These are phyloP conservation scores for Eucriotettix oculatus DNA, from an alignment of 2,888 invertebrate genomes.

Conservation along the genomic window DNA sequence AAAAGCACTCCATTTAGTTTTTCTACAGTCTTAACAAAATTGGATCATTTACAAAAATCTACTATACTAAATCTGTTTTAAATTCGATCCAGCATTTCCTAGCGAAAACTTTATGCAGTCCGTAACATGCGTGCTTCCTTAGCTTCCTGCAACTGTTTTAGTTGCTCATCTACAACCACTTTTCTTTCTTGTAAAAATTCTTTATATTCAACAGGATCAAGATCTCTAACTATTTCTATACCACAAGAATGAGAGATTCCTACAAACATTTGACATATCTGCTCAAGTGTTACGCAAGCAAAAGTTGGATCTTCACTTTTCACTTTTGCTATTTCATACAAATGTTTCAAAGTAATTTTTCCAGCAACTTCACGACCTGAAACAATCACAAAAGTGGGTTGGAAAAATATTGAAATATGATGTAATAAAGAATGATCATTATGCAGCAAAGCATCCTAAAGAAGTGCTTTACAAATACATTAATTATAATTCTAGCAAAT, in stretches of 20 bases:
- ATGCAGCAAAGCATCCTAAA: too few species aligned
- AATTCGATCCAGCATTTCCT: too few species aligned
- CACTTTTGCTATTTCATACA: conserved; percentile 96
- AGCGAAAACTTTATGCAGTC: conserved; percentile 42
- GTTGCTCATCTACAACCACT: conserved; percentile 50
- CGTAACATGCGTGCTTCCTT: conserved; percentile 84
- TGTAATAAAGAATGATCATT: too few species aligned
- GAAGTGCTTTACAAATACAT: too few species aligned
- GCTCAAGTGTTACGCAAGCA: conserved; percentile 42
- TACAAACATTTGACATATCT: conserved; percentile 65
- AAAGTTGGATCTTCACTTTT: conserved; percentile 73
- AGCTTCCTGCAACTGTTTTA: conserved; percentile 59
- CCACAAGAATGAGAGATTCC: conserved; percentile 67
- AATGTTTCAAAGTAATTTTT: conserved; percentile 80
- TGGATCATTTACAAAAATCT: too few species aligned
- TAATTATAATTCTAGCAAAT: too few species aligned
- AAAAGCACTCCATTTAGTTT: too few species aligned
- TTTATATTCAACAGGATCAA: conserved; percentile 66
- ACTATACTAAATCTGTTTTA: too few species aligned
- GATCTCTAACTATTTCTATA: conserved; percentile 60
- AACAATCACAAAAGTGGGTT: conserved; percentile 13
- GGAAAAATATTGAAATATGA: conserved; percentile 2
- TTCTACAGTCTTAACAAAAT: too few species aligned
- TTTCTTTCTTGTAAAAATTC: conserved; percentile 65
- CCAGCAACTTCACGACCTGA: conserved; percentile 65